These are phyloP conservation scores for Brachypteracias leptosomus DNA, from an alignment of 2,113 vertebrate genomes.

Conservation along the genomic window DNA sequence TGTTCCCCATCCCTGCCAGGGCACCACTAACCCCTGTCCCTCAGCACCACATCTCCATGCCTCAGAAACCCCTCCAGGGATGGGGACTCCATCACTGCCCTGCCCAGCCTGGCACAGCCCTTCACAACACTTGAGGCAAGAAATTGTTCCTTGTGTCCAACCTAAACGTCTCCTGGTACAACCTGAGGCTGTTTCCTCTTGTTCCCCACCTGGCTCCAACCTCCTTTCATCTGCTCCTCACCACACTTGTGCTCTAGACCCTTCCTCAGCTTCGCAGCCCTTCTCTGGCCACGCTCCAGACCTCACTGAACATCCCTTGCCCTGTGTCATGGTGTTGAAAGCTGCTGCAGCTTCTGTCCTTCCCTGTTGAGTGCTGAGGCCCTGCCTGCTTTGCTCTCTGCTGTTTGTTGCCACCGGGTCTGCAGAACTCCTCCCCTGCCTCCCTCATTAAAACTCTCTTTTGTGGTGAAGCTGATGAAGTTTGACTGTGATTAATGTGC, in stretches of 20 bases:
- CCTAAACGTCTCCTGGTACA: no score
- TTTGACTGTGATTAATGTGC: background rate
- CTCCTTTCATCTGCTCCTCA: no score
- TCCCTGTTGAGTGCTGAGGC: accelerated
- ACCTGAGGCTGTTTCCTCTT: no score
- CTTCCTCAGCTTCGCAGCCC: no score
- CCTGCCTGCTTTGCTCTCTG: background rate
- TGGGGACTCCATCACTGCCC: background rate
- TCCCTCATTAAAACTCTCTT: background rate
- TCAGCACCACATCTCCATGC: background rate
- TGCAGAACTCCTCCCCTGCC: background rate
- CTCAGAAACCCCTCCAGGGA: background rate
- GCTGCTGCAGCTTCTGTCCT: accelerated
- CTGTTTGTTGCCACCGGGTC: background rate
- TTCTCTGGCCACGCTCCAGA: no score
- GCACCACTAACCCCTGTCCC: background rate
- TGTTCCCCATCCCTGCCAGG: background rate
- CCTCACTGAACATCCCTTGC: accelerated
- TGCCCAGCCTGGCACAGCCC: no score
- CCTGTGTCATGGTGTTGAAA: accelerated
- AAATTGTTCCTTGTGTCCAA: no score
- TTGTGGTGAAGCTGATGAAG: background rate
- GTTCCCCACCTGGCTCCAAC: no score
- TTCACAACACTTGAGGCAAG: no score
- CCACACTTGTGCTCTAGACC: no score